Evolutionary conservation across 2,888 invertebrate species (phyloP).

Genomic region (Heliothis peltigera): DNA sequence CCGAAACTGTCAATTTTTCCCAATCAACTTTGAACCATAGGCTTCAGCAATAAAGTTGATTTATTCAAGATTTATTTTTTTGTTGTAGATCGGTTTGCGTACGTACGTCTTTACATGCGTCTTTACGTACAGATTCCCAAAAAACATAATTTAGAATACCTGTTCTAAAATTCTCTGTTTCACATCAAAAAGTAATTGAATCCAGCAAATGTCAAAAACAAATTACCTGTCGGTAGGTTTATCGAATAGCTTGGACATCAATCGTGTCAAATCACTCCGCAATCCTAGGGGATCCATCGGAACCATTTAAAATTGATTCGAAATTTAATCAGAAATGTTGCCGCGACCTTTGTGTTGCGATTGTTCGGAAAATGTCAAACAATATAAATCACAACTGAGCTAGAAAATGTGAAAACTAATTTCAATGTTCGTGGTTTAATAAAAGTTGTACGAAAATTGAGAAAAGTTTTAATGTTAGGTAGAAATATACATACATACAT

Average conservation of each 20-base stretch:
- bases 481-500: too few relatives aligned
- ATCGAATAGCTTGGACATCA: conserved; percentile 24
- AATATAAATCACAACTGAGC: background rate
- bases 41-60: too few relatives aligned
- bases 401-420: background rate
- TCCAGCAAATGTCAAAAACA: conserved; percentile 32
- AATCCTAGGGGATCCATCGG: conserved; percentile 7
- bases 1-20: too few relatives aligned
- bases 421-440: background rate
- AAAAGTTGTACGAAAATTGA: conserved; percentile 1
- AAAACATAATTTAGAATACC: background rate
- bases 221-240: conserved; percentile 42
- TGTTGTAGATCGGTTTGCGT: too few relatives aligned
- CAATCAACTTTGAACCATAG: too few relatives aligned
- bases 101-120: too few relatives aligned
- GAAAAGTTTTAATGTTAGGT: background rate
- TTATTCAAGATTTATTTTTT: too few relatives aligned
- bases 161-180: background rate
- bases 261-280: conserved; percentile 23
- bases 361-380: background rate
- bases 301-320: conserved; percentile 12
- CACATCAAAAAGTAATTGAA: conserved; percentile 15
- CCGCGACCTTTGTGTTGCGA: background rate
- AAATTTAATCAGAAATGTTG: background rate
- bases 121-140: too few relatives aligned